Conservation (phyloP, 2,797 vertebrate species). For the Neoniphon sammara region DNA sequence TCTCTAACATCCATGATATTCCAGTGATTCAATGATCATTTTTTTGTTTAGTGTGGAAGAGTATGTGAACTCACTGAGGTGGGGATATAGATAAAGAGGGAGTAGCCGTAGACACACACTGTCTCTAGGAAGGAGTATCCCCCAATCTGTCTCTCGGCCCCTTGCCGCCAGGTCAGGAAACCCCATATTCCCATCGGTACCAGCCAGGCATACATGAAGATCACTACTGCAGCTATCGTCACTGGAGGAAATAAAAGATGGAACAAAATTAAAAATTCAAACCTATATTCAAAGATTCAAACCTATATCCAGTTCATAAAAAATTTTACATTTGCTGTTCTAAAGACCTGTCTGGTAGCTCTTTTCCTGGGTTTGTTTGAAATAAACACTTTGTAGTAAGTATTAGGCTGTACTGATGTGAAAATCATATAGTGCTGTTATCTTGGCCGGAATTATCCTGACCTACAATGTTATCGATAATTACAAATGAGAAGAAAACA, state of each 20-base stretch:
- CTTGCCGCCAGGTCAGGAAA: slow-evolving; percentile 87
- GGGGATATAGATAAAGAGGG: slow-evolving; percentile 89
- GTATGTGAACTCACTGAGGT: slow-evolving; percentile 85
- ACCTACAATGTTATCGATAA: too few relatives aligned
- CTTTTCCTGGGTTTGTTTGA: too few relatives aligned
- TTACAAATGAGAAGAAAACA: too few relatives aligned
- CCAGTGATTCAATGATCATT: background rate
- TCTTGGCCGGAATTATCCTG: too few relatives aligned
- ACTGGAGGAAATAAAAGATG: slow-evolving; percentile 73
- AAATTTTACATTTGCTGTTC: too few relatives aligned
- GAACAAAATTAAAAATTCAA: too few relatives aligned
- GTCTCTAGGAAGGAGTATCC: slow-evolving; percentile 90
- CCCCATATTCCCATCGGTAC: slow-evolving; percentile 89
- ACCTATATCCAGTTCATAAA: too few relatives aligned
- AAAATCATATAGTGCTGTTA: too few relatives aligned
- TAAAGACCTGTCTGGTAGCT: too few relatives aligned
- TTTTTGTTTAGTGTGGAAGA: background rate
- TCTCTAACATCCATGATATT: background rate
- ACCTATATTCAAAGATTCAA: too few relatives aligned
- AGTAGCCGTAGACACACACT: slow-evolving; percentile 90
- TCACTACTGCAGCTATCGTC: slow-evolving; percentile 83
- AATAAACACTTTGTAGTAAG: too few relatives aligned
- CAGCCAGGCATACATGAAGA: slow-evolving; percentile 90
- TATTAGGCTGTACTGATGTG: too few relatives aligned
- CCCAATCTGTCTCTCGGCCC: slow-evolving; percentile 73